Evolutionary conservation across 2,113 vertebrate species (phyloP).

Genomic region (Lophura nycthemera): DNA sequence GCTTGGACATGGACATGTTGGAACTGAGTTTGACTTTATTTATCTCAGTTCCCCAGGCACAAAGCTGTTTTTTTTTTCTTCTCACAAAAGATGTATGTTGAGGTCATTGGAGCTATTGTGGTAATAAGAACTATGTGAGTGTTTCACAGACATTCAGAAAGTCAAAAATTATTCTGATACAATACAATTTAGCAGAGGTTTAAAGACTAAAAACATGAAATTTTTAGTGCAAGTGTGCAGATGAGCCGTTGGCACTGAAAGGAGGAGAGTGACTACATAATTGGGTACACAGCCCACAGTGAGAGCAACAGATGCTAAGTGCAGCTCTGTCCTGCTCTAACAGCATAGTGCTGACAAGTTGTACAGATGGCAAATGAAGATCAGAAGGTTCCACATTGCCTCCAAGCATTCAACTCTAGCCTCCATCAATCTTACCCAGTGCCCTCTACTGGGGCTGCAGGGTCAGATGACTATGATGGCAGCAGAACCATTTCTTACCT

Average conservation of each 20-base stretch:
- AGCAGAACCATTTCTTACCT: background rate
- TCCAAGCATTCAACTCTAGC: rapidly evolving
- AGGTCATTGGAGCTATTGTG: background rate
- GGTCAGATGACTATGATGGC: background rate
- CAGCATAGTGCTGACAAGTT: background rate
- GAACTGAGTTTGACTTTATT: background rate
- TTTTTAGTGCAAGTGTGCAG: too few relatives aligned
- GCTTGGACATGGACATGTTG: background rate
- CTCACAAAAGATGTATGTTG: background rate
- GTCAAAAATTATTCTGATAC: rapidly evolving
- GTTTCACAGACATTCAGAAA: background rate
- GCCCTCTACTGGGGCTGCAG: background rate
- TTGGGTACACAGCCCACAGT: background rate
- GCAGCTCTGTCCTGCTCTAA: background rate
- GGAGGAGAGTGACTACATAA: background rate
- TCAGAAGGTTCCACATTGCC: background rate
- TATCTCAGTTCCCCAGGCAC: background rate
- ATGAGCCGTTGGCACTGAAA: background rate
- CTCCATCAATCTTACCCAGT: background rate
- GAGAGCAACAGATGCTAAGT: rapidly evolving
- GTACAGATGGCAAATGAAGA: background rate
- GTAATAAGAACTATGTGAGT: background rate
- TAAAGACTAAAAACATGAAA: background rate
- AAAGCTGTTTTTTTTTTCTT: background rate
- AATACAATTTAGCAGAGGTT: background rate